A percentile compares a stretch with the other conserved stretches of the same genome.
Conservation (phyloP, 23 tunicate species). For the Styela plicata region DNA sequence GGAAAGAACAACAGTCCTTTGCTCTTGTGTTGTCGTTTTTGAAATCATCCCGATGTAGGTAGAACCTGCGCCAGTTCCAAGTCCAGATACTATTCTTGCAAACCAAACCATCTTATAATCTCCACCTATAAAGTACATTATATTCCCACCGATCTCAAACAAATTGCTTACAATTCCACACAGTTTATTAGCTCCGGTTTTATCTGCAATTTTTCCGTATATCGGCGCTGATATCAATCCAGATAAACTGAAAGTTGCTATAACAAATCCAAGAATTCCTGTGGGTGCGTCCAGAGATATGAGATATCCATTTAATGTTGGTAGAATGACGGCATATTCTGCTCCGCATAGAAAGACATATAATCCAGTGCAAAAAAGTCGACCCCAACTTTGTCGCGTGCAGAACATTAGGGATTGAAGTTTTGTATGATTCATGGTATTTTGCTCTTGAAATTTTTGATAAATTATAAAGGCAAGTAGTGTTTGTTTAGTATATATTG, state of each 20-base stretch:
- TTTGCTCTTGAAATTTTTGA: too few species aligned
- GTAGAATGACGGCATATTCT: conserved; percentile 91
- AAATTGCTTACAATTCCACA: conserved; percentile 44
- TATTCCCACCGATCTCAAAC: conserved; percentile 82
- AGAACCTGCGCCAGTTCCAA: conserved; percentile 85
- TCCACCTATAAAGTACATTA: conserved; percentile 55
- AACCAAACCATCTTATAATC: conserved; percentile 54
- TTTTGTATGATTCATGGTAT: too few species aligned
- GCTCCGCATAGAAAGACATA: conserved; percentile 62
- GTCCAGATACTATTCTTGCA: conserved; percentile 66
- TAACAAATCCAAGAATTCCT: conserved; percentile 56
- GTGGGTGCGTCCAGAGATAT: conserved; percentile 34
- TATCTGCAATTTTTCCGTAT: conserved; percentile 73
- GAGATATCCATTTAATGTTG: conserved; percentile 58
- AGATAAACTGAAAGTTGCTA: conserved; percentile 78
- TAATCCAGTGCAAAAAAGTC: conserved; percentile 29
- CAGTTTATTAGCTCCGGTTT: conserved; percentile 47
- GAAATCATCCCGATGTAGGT: conserved; percentile 68
- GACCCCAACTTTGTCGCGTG: neutral
- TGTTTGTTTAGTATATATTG: too few species aligned
- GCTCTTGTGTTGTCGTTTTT: conserved; percentile 54
- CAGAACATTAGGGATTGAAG: too few species aligned
- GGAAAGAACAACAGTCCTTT: conserved; percentile 63
- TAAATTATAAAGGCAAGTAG: too few species aligned
- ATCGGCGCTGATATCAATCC: conserved; percentile 78